These are phyloP conservation scores for Aphodius sticticus DNA, from an alignment of 2,888 invertebrate species.

Conservation along the genomic window DNA sequence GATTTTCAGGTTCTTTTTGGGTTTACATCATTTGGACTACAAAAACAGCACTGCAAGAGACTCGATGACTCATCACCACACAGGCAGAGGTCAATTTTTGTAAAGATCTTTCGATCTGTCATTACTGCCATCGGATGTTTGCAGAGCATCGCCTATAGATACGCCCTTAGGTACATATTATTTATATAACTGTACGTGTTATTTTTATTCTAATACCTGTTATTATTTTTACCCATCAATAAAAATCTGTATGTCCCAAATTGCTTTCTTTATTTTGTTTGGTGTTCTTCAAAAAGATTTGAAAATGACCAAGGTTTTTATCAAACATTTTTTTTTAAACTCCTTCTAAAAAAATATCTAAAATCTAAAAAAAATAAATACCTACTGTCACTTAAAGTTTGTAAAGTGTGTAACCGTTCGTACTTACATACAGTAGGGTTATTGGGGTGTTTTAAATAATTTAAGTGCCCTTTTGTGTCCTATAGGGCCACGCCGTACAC, in stretches of 20 bases:
- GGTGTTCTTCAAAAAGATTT: no score
- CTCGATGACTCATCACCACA: background rate
- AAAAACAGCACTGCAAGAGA: background rate
- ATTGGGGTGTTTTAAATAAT: background rate
- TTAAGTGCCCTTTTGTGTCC: background rate
- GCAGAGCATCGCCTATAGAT: conserved; percentile 34
- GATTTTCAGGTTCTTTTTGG: background rate
- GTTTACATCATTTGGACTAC: background rate
- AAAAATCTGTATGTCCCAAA: background rate
- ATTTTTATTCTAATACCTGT: background rate
- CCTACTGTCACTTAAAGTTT: no score
- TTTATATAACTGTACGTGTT: conserved; percentile 32
- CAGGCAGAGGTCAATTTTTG: conserved; percentile 24
- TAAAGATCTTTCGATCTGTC: conserved; percentile 29
- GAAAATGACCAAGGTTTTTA: no score
- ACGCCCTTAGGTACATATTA: conserved; percentile 38
- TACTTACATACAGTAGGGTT: conserved; percentile 26
- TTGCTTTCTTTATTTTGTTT: background rate
- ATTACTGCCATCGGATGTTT: conserved; percentile 27
- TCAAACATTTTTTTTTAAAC: no score
- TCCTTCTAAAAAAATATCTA: no score
- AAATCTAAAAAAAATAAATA: no score
- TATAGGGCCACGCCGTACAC: background rate
- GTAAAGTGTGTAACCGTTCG: no score
- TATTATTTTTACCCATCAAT: background rate